These are phyloP conservation scores for Pseudochirops corinnae DNA, from an alignment of 2,797 vertebrate species.

Conservation along the genomic window DNA sequence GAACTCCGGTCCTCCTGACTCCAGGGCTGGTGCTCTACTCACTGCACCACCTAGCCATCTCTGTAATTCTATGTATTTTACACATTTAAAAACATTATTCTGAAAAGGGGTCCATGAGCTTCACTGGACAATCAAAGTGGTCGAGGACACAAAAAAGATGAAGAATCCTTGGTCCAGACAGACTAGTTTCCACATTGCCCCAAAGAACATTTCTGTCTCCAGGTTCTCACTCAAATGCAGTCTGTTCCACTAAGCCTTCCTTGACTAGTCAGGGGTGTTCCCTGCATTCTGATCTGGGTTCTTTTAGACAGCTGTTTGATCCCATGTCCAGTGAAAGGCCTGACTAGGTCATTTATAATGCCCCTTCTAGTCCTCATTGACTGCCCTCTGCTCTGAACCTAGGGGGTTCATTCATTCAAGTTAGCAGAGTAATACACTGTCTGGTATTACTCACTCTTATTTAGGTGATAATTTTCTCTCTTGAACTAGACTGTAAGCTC, in stretches of 20 bases:
- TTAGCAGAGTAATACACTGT: not conserved
- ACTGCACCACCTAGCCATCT: too few relatives aligned
- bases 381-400: not conserved
- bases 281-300: not conserved
- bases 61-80: not conserved
- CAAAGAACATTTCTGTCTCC: not conserved
- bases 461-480: not conserved
- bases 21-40: too few relatives aligned
- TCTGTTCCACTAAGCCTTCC: not conserved
- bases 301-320: not conserved
- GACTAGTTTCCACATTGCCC: too few relatives aligned
- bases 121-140: not conserved
- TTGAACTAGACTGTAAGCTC: not conserved
- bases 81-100: not conserved
- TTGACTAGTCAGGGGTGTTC: not conserved
- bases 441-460: not conserved
- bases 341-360: not conserved
- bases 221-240: not conserved
- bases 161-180: too few relatives aligned
- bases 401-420: not conserved
- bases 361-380: not conserved
- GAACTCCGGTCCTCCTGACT: too few relatives aligned
- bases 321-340: not conserved
- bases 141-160: not conserved
- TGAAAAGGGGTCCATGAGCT: not conserved